Evolutionary conservation across 2,797 vertebrate genomes (phyloP).

Genomic region (Acanthiza pusilla): DNA sequence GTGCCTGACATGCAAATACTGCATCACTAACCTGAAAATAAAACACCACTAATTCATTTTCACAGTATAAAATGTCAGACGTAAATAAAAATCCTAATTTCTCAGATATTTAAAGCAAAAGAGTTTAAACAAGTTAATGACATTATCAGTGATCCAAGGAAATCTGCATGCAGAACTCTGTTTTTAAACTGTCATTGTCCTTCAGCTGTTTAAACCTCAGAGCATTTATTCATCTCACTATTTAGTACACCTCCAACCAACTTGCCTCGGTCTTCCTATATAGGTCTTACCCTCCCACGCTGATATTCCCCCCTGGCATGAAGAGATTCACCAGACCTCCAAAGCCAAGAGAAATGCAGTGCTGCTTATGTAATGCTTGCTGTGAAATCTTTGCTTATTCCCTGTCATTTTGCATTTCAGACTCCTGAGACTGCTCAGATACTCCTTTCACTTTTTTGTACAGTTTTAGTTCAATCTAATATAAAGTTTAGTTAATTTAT

Average conservation of each 20-base stretch:
- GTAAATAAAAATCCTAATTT: not conserved
- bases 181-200: not conserved
- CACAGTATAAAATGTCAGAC: not conserved
- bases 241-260: not conserved
- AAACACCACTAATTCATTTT: not conserved
- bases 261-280: not conserved
- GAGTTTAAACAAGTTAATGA: not conserved
- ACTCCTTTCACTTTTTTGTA: not conserved
- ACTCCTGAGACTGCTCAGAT: not conserved
- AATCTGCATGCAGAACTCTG: not conserved
- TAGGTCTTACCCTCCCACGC: not conserved
- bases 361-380: not conserved
- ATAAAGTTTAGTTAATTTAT: conserved; percentile 19
- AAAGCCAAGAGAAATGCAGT: not conserved
- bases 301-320: not conserved
- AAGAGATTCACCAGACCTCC: not conserved
- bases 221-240: not conserved
- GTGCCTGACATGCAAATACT: not conserved
- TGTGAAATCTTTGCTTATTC: not conserved
- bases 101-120: not conserved
- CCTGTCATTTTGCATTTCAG: not conserved
- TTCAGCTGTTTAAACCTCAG: not conserved
- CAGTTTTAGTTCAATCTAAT: not conserved
- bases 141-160: not conserved
- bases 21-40: not conserved